phyloP scores from a whole-genome alignment of 37 sponge, comb jelly and placozoan species.

The Mnemiopsis leidyi region DNA sequence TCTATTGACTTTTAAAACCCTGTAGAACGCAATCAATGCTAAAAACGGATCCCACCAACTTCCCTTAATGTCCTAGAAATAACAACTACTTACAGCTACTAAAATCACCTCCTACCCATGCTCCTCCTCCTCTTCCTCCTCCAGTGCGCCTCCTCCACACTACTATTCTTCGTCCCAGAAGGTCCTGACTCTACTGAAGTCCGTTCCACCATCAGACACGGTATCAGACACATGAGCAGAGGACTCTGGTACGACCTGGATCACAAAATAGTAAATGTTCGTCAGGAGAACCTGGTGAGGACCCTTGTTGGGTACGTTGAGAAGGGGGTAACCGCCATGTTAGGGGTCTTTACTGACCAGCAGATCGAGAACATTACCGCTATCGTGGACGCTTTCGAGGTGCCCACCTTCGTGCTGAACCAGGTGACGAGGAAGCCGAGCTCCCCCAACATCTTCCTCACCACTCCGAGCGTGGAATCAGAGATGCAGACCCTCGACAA shows the following conservation, averaged over 20 bases:
- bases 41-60: background rate
- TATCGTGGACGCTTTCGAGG: slow-evolving; percentile 10
- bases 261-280: background rate
- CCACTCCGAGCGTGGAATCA: slow-evolving; percentile 2
- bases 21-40: background rate
- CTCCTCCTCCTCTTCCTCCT: slow-evolving; percentile 34
- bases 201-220: background rate
- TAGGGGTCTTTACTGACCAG: slow-evolving; percentile 57
- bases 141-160: slow-evolving; percentile 1
- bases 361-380: slow-evolving; percentile 12
- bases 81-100: too few species aligned
- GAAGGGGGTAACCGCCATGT: background rate
- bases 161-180: slow-evolving; percentile 37
- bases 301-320: slow-evolving; percentile 7
- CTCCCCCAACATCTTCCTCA: slow-evolving; percentile 50
- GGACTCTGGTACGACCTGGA: slow-evolving; percentile 18
- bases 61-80: background rate
- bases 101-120: background rate
- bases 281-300: background rate
- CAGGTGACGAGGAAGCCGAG: background rate
- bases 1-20: too few species aligned
- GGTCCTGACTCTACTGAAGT: background rate
- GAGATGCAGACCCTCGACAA: background rate
- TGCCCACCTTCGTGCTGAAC: slow-evolving; percentile 46
- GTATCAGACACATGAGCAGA: background rate